Conservation (phyloP, 2,113 vertebrate genomes). For the Phylloscopus trochilus region DNA sequence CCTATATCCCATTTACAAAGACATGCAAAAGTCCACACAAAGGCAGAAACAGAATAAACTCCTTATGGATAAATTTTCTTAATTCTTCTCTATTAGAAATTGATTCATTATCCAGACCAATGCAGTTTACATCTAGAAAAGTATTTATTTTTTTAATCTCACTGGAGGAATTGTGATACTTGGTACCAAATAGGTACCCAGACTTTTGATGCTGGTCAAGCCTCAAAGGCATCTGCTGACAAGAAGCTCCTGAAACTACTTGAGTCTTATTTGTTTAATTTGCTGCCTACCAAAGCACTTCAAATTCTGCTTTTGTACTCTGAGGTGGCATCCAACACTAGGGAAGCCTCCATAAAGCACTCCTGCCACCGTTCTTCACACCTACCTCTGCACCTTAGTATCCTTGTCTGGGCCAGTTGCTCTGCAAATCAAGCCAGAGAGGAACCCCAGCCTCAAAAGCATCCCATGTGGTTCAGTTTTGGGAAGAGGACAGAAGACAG, state of each 20-base stretch:
- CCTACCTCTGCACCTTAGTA: not conserved
- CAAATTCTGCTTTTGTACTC: not conserved
- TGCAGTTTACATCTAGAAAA: not conserved
- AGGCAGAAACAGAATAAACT: not conserved
- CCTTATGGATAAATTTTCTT: not conserved
- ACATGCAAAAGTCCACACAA: not conserved
- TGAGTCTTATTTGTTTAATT: not conserved
- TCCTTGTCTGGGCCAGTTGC: not conserved
- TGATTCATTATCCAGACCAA: not conserved
- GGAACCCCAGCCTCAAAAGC: not conserved
- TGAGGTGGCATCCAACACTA: rapidly evolving
- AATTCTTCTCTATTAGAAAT: not conserved
- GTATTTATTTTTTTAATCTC: not conserved
- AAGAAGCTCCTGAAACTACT: not conserved
- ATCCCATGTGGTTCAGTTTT: not conserved
- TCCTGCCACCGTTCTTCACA: not conserved
- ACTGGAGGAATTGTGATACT: not conserved
- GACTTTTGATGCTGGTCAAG: not conserved
- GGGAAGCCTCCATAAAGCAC: not conserved
- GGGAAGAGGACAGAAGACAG: not conserved
- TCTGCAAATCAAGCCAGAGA: not conserved
- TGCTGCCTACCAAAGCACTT: not conserved
- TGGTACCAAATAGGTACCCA: not conserved
- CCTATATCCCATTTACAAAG: not conserved
- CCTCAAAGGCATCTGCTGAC: not conserved